These are phyloP conservation scores for Hapalemur alaotrensis DNA, from an alignment of 2,797 vertebrate species.

Conservation along the genomic window DNA sequence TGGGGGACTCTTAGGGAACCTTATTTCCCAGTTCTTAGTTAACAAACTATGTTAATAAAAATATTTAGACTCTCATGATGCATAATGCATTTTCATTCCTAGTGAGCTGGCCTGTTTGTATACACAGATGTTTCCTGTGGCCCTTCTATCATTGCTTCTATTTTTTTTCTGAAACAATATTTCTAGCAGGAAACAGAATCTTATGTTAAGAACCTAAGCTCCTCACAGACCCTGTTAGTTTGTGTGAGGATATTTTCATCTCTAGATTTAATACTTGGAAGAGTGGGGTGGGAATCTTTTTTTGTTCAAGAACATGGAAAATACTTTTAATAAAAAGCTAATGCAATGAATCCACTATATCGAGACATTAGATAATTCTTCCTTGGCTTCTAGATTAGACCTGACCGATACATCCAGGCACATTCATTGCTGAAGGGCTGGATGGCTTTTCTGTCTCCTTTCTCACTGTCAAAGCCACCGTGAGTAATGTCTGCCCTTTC, in stretches of 20 bases:
- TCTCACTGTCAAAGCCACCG: conserved; percentile 59
- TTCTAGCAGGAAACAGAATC: conserved; percentile 73
- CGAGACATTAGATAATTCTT: conserved; percentile 37
- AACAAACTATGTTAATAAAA: conserved; percentile 75
- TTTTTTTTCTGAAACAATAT: conserved; percentile 72
- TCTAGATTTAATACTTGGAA: conserved; percentile 40
- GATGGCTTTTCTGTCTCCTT: conserved; percentile 39
- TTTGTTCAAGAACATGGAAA: conserved; percentile 37
- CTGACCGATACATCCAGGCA: conserved; percentile 51
- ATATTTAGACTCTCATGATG: conserved; percentile 76
- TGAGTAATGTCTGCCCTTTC: conserved; percentile 57
- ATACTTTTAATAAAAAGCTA: conserved; percentile 27
- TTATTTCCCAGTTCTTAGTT: conserved; percentile 76
- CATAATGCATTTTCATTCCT: conserved; percentile 77
- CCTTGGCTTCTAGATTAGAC: conserved; percentile 39
- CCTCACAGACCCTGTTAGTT: conserved; percentile 68
- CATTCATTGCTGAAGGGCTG: conserved; percentile 40
- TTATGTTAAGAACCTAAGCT: conserved; percentile 77
- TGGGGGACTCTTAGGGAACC: conserved; percentile 67
- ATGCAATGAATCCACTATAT: conserved; percentile 15
- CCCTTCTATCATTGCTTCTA: conserved; percentile 69
- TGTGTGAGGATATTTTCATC: conserved; percentile 67
- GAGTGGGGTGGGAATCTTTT: background rate
- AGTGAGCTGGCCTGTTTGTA: conserved; percentile 74
- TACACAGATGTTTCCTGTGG: conserved; percentile 80